A percentile compares a stretch with the other conserved stretches of the same genome.
These are phyloP conservation scores for Drosophila testacea DNA, from an alignment of 2,888 invertebrate species.

Conservation along the genomic window DNA sequence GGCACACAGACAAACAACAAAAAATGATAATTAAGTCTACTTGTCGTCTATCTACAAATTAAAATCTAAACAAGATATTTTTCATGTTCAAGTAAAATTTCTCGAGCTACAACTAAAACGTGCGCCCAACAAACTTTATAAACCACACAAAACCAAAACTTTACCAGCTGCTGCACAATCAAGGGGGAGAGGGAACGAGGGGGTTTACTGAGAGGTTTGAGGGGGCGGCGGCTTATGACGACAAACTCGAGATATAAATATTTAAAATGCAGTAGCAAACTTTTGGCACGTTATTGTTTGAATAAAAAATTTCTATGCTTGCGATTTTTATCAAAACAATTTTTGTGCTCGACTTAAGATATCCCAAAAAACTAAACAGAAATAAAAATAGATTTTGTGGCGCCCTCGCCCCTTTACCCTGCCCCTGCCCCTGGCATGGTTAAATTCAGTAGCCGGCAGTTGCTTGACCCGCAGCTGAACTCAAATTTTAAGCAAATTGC, in stretches of 20 bases:
- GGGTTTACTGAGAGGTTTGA: background rate
- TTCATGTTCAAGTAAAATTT: slow-evolving; percentile 78
- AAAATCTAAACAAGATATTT: slow-evolving; percentile 84
- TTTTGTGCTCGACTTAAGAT: slow-evolving; percentile 64
- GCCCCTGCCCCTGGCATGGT: slow-evolving; percentile 21
- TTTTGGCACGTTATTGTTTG: slow-evolving; percentile 83
- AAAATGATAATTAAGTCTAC: slow-evolving; percentile 84
- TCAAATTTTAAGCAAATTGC: slow-evolving; percentile 80
- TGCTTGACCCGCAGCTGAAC: slow-evolving; percentile 75
- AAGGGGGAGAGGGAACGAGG: slow-evolving; percentile 1
- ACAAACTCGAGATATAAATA: slow-evolving; percentile 74
- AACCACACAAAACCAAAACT: slow-evolving; percentile 18
- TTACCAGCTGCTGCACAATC: slow-evolving; percentile 10
- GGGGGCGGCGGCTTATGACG: slow-evolving; percentile 38
- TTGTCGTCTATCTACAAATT: slow-evolving; percentile 82
- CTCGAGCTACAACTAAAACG: slow-evolving; percentile 82
- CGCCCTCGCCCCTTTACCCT: slow-evolving; percentile 43
- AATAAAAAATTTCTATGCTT: slow-evolving; percentile 60
- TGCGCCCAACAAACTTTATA: slow-evolving; percentile 73
- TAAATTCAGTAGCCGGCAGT: slow-evolving; percentile 79
- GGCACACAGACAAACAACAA: slow-evolving; percentile 38
- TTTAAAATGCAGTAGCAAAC: slow-evolving; percentile 83
- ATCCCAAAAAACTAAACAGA: slow-evolving; percentile 34
- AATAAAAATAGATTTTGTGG: slow-evolving; percentile 54
- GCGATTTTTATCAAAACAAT: slow-evolving; percentile 77